phyloP scores from a whole-genome alignment of 2,797 vertebrate genomes.

The Bufotes viridis region DNA sequence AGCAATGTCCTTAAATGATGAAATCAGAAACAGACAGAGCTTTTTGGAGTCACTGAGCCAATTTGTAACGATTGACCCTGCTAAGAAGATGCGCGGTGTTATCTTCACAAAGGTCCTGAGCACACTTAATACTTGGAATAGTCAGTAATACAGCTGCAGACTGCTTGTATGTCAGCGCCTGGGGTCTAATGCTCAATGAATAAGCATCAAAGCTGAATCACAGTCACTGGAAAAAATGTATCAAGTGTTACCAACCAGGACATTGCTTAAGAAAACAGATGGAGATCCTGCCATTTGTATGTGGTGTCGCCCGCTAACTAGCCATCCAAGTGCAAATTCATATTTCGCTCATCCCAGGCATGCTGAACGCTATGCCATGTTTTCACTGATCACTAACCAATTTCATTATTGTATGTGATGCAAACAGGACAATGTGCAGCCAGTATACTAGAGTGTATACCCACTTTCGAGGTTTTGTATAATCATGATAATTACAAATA shows the following conservation, averaged over 20 bases:
- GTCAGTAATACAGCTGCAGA: conserved; percentile 21
- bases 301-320: not conserved
- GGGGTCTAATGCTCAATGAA: conserved; percentile 41
- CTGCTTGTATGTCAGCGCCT: conserved; percentile 25
- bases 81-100: conserved; percentile 30
- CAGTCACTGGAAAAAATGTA: conserved; percentile 37
- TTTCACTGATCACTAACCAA: not conserved
- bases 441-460: too few species aligned
- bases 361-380: not conserved
- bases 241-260: conserved; percentile 29
- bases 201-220: conserved; percentile 36
- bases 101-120: conserved; percentile 37
- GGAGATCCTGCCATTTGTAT: conserved; percentile 13
- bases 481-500: too few species aligned
- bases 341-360: not conserved
- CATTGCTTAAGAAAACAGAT: conserved; percentile 44
- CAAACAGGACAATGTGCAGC: too few species aligned
- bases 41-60: conserved; percentile 1
- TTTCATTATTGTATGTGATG: not conserved
- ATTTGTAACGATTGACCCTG: conserved; percentile 37
- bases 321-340: not conserved
- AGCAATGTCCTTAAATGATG: not conserved
- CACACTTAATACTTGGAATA: conserved; percentile 26
- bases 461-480: too few species aligned
- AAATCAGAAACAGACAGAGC: not conserved